Conservation (phyloP, 2,797 vertebrate species). For the Huso huso region DNA sequence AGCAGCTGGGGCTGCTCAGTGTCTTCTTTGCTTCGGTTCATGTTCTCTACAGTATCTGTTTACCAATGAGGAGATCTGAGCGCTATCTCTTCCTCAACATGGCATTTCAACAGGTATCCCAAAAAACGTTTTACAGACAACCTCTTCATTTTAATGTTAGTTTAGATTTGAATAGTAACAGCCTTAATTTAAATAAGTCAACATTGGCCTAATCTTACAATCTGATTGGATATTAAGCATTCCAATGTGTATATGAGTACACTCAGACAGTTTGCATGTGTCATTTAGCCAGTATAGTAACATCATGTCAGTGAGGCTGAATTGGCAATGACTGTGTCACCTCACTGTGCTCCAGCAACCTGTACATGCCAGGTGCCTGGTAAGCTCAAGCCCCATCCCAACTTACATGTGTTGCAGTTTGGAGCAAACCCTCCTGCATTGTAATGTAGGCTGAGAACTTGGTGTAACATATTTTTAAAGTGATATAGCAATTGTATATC, state of each 20-base stretch:
- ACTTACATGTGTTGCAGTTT: too few species aligned
- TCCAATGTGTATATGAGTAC: neutral
- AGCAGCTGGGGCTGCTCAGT: slow-evolving; percentile 71
- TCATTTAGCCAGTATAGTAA: neutral
- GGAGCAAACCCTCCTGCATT: too few species aligned
- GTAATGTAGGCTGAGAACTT: too few species aligned
- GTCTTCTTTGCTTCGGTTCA: slow-evolving; percentile 72
- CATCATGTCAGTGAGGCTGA: too few species aligned
- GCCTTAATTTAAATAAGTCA: too few species aligned
- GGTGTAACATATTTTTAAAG: too few species aligned
- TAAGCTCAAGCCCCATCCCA: too few species aligned
- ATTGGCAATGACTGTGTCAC: too few species aligned
- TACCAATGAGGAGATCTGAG: slow-evolving; percentile 75
- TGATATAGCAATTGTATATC: too few species aligned
- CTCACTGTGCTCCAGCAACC: too few species aligned
- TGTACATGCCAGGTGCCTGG: too few species aligned
- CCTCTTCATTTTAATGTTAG: neutral
- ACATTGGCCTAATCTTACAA: neutral
- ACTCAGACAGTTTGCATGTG: neutral
- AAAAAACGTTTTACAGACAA: neutral
- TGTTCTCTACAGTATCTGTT: slow-evolving; percentile 74
- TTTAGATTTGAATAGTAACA: neutral
- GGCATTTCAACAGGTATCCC: slow-evolving; percentile 73
- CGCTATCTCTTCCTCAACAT: slow-evolving; percentile 74
- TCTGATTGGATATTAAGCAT: neutral